A percentile compares a stretch with the other conserved stretches of the same genome.
Evolutionary conservation across 2,888 invertebrate genomes (phyloP).

Genomic region (Panzeria rudis): DNA sequence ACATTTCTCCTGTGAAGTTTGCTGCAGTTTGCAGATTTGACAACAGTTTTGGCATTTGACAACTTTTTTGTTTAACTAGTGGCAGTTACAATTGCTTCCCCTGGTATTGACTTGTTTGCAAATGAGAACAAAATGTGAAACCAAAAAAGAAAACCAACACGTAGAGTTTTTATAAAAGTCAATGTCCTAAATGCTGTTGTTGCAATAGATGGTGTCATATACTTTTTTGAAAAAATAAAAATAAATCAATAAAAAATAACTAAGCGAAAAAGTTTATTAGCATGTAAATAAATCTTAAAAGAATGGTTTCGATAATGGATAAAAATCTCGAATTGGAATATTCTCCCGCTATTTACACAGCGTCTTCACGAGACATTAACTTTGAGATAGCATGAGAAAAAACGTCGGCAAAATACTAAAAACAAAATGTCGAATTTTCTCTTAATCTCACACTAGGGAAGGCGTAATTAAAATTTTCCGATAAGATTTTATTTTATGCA

Average conservation of each 20-base stretch:
- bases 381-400: too few species aligned
- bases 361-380: too few species aligned
- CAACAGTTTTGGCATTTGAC: not conserved
- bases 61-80: not conserved
- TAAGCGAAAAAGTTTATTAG: constrained; percentile 14
- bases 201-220: constrained; percentile 22
- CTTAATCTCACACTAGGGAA: too few species aligned
- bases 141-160: constrained; percentile 4
- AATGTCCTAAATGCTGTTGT: constrained; percentile 40
- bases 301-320: constrained; percentile 3
- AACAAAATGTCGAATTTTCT: too few species aligned
- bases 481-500: too few species aligned
- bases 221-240: not conserved
- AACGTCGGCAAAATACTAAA: too few species aligned
- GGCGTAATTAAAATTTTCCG: too few species aligned
- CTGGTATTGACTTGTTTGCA: constrained; percentile 9
- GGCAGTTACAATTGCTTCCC: not conserved
- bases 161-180: constrained; percentile 25
- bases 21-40: not conserved
- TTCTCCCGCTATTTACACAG: too few species aligned
- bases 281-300: not conserved
- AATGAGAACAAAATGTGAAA: constrained; percentile 9
- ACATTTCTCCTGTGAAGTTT: not conserved
- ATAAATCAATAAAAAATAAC: not conserved
- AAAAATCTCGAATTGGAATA: not conserved